These are phyloP conservation scores for Cephalopterus ornatus DNA, from an alignment of 2,113 vertebrate species.

Conservation along the genomic window DNA sequence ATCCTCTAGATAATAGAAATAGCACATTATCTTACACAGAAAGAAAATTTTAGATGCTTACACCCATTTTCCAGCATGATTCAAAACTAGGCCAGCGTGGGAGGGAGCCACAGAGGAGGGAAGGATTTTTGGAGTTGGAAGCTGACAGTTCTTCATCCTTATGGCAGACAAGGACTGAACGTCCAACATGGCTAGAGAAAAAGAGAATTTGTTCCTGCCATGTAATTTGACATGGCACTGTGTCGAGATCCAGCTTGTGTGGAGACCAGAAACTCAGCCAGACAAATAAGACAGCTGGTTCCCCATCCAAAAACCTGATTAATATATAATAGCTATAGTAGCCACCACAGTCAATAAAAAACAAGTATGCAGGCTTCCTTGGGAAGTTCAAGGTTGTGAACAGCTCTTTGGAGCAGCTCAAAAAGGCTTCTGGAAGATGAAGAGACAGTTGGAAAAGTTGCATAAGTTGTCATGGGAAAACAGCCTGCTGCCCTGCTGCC, in stretches of 20 bases:
- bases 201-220: background rate
- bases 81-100: background rate
- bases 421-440: background rate
- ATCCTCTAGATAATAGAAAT: background rate
- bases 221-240: background rate
- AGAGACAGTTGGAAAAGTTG: background rate
- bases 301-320: background rate
- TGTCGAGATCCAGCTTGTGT: fast-evolving
- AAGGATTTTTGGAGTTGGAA: background rate
- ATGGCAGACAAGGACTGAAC: background rate
- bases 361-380: background rate
- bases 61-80: background rate
- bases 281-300: background rate
- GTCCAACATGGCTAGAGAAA: background rate
- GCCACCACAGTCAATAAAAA: background rate
- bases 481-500: background rate
- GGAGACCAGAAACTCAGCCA: background rate
- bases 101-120: background rate
- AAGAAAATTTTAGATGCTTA: background rate
- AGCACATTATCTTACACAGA: background rate
- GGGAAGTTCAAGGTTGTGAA: fast-evolving
- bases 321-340: background rate
- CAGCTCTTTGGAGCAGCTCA: background rate
- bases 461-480: background rate
- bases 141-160: background rate